Evolutionary conservation across 2,888 invertebrate genomes (phyloP).

Genomic region (Pollenia angustigena): DNA sequence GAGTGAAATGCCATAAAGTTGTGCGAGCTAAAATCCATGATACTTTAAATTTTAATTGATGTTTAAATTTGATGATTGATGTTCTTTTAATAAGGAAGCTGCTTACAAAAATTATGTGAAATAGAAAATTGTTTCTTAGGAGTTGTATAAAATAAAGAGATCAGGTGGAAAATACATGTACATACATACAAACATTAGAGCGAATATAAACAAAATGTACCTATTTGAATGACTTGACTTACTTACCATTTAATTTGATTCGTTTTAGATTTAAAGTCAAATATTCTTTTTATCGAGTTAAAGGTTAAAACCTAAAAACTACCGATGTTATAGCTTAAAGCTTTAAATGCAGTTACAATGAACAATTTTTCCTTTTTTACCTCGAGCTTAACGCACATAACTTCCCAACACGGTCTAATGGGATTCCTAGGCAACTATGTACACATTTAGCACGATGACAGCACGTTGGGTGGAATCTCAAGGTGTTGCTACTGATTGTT

Average conservation of each 20-base stretch:
- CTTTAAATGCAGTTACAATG: too few species aligned
- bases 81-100: conserved; percentile 42
- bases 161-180: neutral
- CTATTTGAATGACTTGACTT: too few species aligned
- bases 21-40: neutral
- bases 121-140: neutral
- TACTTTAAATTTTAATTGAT: conserved; percentile 61
- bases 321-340: too few species aligned
- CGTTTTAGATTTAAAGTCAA: too few species aligned
- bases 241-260: too few species aligned
- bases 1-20: neutral
- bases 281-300: too few species aligned
- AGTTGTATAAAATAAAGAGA: neutral
- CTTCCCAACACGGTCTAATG: neutral
- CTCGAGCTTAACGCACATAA: neutral
- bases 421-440: neutral
- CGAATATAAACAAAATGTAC: too few species aligned
- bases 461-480: conserved; percentile 10
- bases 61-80: conserved; percentile 56
- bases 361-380: neutral
- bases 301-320: too few species aligned
- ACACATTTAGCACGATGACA: neutral
- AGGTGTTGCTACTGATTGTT: conserved; percentile 35
- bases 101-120: neutral
- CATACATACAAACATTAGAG: too few species aligned